These are phyloP conservation scores for Aricia artaxerxes DNA, from an alignment of 2,888 invertebrate genomes.

Conservation along the genomic window DNA sequence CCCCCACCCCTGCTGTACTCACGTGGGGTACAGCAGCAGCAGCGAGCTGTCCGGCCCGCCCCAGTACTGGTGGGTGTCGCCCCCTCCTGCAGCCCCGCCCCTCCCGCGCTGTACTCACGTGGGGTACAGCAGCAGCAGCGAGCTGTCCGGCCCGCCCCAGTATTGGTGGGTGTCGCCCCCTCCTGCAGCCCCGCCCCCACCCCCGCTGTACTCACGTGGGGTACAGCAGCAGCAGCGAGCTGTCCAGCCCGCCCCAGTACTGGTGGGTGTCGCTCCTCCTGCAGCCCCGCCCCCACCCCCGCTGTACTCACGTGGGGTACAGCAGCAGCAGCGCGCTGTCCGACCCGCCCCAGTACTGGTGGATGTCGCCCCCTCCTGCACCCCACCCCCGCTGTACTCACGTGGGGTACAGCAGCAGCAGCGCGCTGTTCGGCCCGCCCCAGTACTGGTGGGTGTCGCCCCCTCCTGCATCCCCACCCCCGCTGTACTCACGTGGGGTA, in stretches of 20 bases:
- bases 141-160: slow-evolving; percentile 90
- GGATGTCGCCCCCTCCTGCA: no score
- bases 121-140: slow-evolving; percentile 72
- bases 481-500: slow-evolving; percentile 82
- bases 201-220: slow-evolving; percentile 81
- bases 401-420: no score
- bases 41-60: slow-evolving; percentile 89
- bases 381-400: no score
- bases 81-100: no score
- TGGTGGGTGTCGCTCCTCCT: slow-evolving; percentile 53
- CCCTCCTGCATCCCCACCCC: not conserved
- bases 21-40: slow-evolving; percentile 88
- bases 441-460: not conserved
- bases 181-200: slow-evolving; percentile 69
- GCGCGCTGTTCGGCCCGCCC: no score
- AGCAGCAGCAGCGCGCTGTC: no score
- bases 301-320: no score
- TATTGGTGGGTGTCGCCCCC: slow-evolving; percentile 83
- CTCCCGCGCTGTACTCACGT: slow-evolving; percentile 34
- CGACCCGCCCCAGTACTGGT: no score
- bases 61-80: slow-evolving; percentile 94
- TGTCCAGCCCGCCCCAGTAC: no score
- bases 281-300: no score
- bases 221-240: no score
- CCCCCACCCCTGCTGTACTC: slow-evolving; percentile 48